Percentiles rank a stretch among this genome's conserved stretches.
Conservation (phyloP, 1,140 invertebrate genomes). For the Hylaeus anthracinus region DNA sequence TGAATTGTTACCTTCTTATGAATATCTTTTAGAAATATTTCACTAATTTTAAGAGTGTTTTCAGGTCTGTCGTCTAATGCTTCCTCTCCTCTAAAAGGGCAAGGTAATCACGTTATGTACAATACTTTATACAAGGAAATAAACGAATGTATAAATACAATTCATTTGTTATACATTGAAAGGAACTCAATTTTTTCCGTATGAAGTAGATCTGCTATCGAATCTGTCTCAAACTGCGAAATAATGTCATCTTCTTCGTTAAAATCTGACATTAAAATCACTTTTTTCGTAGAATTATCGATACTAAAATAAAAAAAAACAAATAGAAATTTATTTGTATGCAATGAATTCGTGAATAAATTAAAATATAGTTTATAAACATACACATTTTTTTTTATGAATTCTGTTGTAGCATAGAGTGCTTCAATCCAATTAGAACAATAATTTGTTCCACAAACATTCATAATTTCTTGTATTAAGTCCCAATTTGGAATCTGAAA, state of each 20-base stretch:
- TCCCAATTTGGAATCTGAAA: constrained; percentile 63
- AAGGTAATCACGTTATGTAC: background rate
- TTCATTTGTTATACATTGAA: constrained; percentile 51
- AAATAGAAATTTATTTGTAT: too few relatives aligned
- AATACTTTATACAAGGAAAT: background rate
- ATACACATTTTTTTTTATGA: constrained; percentile 57
- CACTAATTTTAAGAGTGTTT: constrained; percentile 30
- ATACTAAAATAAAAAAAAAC: constrained; percentile 51
- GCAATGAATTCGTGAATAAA: background rate
- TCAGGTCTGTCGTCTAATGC: constrained; percentile 18
- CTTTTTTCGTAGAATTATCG: constrained; percentile 5
- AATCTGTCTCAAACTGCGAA: constrained; percentile 38
- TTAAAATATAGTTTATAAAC: constrained; percentile 18
- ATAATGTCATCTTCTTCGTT: constrained; percentile 56
- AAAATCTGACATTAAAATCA: constrained; percentile 61
- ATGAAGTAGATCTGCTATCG: constrained; percentile 28
- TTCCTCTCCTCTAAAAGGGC: constrained; percentile 53
- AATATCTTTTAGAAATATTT: constrained; percentile 40
- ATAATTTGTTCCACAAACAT: constrained; percentile 40
- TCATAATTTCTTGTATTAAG: constrained; percentile 56
- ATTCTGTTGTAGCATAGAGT: constrained; percentile 48
- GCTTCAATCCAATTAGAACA: constrained; percentile 64
- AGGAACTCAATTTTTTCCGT: constrained; percentile 31
- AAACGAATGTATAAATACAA: background rate
- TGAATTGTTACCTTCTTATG: constrained; percentile 43